Base-by-base conservation (phyloP, 2,113 vertebrate species). In the Nannospalax galili region DNA sequence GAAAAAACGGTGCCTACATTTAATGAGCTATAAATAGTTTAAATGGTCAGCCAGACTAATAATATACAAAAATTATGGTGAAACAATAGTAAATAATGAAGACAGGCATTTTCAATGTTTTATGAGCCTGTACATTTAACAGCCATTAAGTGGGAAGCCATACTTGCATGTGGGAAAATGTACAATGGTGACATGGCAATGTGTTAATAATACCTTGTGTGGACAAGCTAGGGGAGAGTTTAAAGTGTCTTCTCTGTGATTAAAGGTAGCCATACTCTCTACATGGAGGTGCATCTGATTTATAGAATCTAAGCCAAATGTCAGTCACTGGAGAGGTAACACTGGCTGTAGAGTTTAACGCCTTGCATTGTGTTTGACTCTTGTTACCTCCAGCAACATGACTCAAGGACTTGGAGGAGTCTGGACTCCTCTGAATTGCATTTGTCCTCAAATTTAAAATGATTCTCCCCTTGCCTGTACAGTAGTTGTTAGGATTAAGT, bases 11-110 rank as follows among this genome's bases (percentile, higher is more conserved):
- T 72, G 62, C 60, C 52, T 95, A 26, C 17, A 5, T 91, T 89
- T 79, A 84, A 67, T 74, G 84, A n/a, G 20, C 72, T 82, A 24
- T 78, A 88, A 92, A 84, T 88, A 86, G 92, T 92, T 80, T 48
- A 88, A 90, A 79, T 96, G 72, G 35, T 56, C 69, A 73, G 22
- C 48, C 11, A 91, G 79, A 77, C 48, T 81, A 84, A 45, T 91
- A 60, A 87, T 60, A 30, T 40, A 42, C 20, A 93, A 73, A 62
- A 89, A 67, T 58, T 12, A 73, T 88, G 73, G 69, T 62, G 15
- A 88, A 65, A 81, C 62, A 58, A 48, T 87, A 52, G 62, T 73
- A 52, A 88, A n/a, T 78, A 87, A 65, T 69, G 62, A 82, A 89
- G 69, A 70, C 56, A 60, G 35, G 20, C 58, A 85, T 85, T 90